phyloP scores from a whole-genome alignment of 2,888 invertebrate genomes.

The Prenolepis imparis region DNA sequence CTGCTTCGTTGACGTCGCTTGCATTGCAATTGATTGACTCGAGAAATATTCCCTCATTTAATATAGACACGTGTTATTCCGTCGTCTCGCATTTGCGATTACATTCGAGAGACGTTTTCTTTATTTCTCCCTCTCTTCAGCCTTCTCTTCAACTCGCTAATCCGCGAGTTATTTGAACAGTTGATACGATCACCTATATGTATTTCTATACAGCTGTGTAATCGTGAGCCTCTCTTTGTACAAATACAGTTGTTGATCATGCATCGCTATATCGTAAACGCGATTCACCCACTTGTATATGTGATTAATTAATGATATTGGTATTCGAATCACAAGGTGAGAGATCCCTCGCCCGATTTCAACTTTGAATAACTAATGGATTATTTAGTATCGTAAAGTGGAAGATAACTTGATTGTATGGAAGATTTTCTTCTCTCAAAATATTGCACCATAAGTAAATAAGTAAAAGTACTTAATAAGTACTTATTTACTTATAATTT shows the following conservation, averaged over 20 bases:
- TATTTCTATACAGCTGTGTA: conserved; percentile 3
- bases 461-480: not conserved
- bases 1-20: not conserved
- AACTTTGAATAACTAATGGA: not conserved
- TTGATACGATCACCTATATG: conserved; percentile 7
- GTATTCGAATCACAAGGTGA: not conserved
- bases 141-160: not conserved
- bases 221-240: not conserved
- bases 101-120: not conserved
- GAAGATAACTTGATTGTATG: not conserved
- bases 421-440: not conserved
- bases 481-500: not conserved
- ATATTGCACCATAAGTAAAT: not conserved
- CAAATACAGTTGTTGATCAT: conserved; percentile 14
- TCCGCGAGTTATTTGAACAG: conserved; percentile 24
- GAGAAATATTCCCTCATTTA: not conserved
- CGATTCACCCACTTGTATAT: not conserved
- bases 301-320: conserved; percentile 6
- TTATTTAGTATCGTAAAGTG: not conserved
- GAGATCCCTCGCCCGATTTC: not conserved
- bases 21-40: not conserved
- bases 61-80: conserved; percentile 1
- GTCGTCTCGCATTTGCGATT: not conserved
- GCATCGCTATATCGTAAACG: not conserved
- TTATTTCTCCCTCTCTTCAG: not conserved